phyloP scores from a whole-genome alignment of 2,113 vertebrate species.

The Antigone vipio region DNA sequence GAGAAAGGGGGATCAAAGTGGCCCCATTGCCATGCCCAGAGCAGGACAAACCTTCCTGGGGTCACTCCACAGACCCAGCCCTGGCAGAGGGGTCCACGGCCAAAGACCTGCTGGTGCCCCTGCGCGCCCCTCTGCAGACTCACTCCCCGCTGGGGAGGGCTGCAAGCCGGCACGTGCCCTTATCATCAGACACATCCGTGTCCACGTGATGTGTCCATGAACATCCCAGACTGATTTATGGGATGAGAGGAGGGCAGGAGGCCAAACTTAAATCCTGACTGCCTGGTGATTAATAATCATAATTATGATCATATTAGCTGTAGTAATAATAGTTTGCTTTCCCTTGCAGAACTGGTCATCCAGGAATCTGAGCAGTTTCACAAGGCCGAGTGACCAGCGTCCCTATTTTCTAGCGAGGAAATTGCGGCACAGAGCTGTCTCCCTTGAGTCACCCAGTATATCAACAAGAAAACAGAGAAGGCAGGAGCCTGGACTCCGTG shows the following conservation, averaged over 20 bases:
- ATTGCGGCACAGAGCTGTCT: conserved; percentile 37
- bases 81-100: not conserved
- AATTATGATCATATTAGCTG: conserved; percentile 51
- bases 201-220: not conserved
- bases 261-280: conserved; percentile 58
- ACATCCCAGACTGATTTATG: conserved; percentile 41
- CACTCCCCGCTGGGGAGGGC: fast-evolving
- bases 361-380: conserved; percentile 9
- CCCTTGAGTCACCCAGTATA: conserved; percentile 50
- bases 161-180: not conserved
- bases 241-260: conserved; percentile 56
- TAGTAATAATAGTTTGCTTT: conserved; percentile 28
- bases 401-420: conserved; percentile 11
- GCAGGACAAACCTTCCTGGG: not conserved
- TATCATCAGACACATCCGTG: not conserved
- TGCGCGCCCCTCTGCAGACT: fast-evolving
- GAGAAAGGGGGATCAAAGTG: not conserved
- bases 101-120: not conserved
- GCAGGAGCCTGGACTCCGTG: conserved; percentile 50
- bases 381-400: conserved; percentile 15
- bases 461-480: conserved; percentile 57
- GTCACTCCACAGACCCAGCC: not conserved
- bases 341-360: conserved; percentile 24
- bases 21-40: not conserved
- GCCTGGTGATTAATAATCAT: conserved; percentile 62